phyloP scores from a whole-genome alignment of 2,113 vertebrate species.

The Ursus arctos region DNA sequence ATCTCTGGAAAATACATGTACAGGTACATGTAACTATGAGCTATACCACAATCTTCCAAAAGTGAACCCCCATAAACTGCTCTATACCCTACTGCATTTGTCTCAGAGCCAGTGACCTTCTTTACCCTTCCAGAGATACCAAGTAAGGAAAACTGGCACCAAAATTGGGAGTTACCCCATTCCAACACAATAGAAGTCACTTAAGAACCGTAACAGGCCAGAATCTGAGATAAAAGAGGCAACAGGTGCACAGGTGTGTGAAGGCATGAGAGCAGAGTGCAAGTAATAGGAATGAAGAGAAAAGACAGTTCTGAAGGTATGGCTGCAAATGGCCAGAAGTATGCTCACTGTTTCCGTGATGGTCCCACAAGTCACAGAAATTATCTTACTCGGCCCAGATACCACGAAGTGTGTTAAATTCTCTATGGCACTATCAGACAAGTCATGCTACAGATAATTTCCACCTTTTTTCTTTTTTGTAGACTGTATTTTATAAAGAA shows the following conservation, averaged over 20 bases:
- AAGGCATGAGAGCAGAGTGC: accelerated
- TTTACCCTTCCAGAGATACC: neutral
- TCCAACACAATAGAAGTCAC: neutral
- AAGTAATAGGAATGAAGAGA: neutral
- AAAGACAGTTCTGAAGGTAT: neutral
- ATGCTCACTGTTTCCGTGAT: neutral
- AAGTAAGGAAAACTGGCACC: neutral
- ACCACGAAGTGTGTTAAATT: neutral
- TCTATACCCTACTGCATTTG: neutral
- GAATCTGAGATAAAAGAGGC: neutral
- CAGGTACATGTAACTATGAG: neutral
- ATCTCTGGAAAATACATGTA: neutral
- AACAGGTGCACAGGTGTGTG: neutral
- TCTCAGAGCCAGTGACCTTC: neutral
- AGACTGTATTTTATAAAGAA: neutral
- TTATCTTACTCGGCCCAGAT: neutral
- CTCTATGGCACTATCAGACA: neutral
- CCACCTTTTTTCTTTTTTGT: neutral
- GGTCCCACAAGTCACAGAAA: neutral
- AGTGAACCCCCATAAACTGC: neutral
- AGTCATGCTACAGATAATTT: neutral
- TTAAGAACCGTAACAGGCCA: neutral
- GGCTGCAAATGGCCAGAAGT: neutral
- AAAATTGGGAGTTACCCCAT: neutral
- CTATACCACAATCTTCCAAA: neutral